Base-by-base conservation (phyloP, 1,140 invertebrate species). In the Acromyrmex heyeri region DNA sequence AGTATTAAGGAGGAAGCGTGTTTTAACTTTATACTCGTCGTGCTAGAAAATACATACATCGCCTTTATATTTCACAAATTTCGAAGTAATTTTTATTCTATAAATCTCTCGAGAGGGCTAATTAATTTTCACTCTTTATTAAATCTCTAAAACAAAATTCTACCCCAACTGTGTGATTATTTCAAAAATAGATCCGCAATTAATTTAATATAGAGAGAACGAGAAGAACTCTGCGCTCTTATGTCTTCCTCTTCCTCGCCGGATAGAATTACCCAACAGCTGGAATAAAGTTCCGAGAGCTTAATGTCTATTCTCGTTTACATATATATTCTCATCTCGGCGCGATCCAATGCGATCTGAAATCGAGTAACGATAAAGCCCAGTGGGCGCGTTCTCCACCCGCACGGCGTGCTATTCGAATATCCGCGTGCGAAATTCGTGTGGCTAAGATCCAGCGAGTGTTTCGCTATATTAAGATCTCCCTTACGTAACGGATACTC, bases 391-490 rank as follows among this genome's bases (percentile, higher is more conserved):
- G 34, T 55, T 67, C 30, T 53, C 62, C 77, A 24, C 57, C 21
- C 78, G 59, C 78, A 30, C 48, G 34, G 57, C 10, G 38, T 61
- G 44, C 30, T 83, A 61, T 62, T 83, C 30, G 69, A 82, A 82
- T 82, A 82, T 73, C 55, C 67, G 67, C 78, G 53, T 61, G 79
- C 65, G 55, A 83, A 83, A 73, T 86, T 38, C 18, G 88, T 86
- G 87, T 92, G 91, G 91, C 91, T 91, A 88, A 91, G 91, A 67
- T 92, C 91, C 91, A 92, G 90, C 86, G 85, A 91, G 90, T 87
- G 87, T 91, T 92, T 72, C 85, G 91, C 91, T 92, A 92, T 92
- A 92, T 91, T 92, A 92, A 91, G 90, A 86, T 59, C 75, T 65
- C 21, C 64, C 88, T 92, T 92, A 92, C 91, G 86, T 92, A 92